Base-by-base conservation (phyloP, 2,797 vertebrate species). In the Malurus splendens region DNA sequence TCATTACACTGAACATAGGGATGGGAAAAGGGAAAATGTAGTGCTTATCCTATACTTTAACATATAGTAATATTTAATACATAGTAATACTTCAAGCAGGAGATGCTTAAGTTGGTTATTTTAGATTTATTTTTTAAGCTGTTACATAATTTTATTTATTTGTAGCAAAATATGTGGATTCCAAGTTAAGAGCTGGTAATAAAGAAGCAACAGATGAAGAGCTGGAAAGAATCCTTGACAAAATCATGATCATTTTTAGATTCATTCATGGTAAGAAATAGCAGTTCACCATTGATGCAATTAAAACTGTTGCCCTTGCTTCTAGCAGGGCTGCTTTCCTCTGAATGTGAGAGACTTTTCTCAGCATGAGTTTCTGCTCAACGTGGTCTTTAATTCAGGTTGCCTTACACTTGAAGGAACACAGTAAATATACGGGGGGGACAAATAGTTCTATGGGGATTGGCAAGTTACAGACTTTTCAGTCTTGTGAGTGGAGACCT, bases 151-250 rank as follows among this genome's bases (percentile, higher is more conserved):
- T 78, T 92, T 77, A 54, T 85, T 78, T 92, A 67, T 92, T 94
- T 91, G 14, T 94, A 98, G 97, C 97, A 86, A 98, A 98, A 82
- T 97, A 98, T 5, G 98, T 98, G 51, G 98, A 98, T 92, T 98
- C 97, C 39, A 98, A 98, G 73, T 82, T 98, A 60, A 95, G 97
- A 90, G 97, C 98, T 45, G 98, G 98, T 82, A 98, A 98, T 92
- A 98, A 98, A 93, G 98, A 98, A 87, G 97, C 98, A 36, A 98
- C 98, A 4, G 98, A 98, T 59, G 98, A 98, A 93, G 98, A 98
- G 75, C 95, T 98, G 90, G 98, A 98, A 96, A 95, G 98, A 93
- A 97, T 97, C 57, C 97, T 98, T 80, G 98, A 98, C 93, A 98
- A 98, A 95, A 97, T 98, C 83, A 98, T 98, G 98, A 98, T 98